Evolutionary conservation across 2,888 invertebrate species (phyloP).

Genomic region (Spodoptera exigua): DNA sequence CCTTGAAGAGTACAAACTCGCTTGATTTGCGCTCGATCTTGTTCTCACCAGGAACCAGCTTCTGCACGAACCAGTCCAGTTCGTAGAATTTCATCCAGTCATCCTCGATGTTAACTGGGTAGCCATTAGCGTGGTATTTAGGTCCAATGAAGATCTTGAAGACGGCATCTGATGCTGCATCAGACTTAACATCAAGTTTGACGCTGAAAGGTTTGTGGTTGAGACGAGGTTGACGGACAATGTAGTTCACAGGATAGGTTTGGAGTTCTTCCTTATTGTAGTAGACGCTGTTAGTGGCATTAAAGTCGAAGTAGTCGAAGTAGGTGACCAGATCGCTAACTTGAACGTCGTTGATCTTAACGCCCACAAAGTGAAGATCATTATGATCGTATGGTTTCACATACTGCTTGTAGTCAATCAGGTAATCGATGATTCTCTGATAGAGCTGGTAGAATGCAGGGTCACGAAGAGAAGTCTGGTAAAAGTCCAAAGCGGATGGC

Average conservation of each 20-base stretch:
- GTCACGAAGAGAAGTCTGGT: constrained; percentile 91
- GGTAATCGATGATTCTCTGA: constrained; percentile 89
- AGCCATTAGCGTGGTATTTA: constrained; percentile 90
- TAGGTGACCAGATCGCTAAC: constrained; percentile 91
- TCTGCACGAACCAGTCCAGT: constrained; percentile 89
- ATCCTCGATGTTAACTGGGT: constrained; percentile 84
- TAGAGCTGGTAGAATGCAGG: constrained; percentile 93
- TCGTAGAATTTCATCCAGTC: constrained; percentile 90
- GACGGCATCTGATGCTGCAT: constrained; percentile 88
- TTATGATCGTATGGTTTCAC: constrained; percentile 89
- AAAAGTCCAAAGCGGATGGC: constrained; percentile 90
- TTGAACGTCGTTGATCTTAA: constrained; percentile 90
- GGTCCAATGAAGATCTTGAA: constrained; percentile 92
- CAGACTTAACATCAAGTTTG: constrained; percentile 89
- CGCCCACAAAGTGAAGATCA: constrained; percentile 89
- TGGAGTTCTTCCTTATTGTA: constrained; percentile 73
- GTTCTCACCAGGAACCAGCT: constrained; percentile 90
- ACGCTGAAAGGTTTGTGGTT: constrained; percentile 92
- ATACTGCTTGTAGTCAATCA: constrained; percentile 90
- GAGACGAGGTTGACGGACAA: constrained; percentile 91
- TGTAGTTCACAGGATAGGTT: constrained; percentile 77
- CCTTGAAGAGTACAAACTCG: constrained; percentile 90
- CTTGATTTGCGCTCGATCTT: constrained; percentile 90
- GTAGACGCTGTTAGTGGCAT: constrained; percentile 88
- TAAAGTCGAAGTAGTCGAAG: constrained; percentile 91